Conservation (phyloP, 2,888 invertebrate genomes). For the Bedellia somnulentella region DNA sequence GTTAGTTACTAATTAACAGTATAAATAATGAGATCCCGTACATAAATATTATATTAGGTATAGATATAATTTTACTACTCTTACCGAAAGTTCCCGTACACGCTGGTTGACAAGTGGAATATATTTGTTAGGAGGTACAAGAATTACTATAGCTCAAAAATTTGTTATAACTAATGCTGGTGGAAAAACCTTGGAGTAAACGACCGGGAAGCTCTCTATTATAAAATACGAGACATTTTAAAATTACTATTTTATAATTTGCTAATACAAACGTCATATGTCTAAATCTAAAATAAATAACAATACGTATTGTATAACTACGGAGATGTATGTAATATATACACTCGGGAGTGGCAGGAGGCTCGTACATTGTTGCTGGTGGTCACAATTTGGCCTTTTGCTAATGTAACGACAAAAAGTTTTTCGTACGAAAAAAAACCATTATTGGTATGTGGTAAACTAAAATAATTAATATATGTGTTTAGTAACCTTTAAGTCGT, state of each 20-base stretch:
- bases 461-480: no score
- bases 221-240: conserved; percentile 26
- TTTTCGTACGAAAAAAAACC: no score
- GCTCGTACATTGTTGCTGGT: no score
- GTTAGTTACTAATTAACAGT: conserved; percentile 1
- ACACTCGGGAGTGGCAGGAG: conserved; percentile 49
- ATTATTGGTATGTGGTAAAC: no score
- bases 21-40: conserved; percentile 2
- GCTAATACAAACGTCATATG: conserved; percentile 37
- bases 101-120: conserved; percentile 4
- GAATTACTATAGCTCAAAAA: no score
- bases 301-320: conserved; percentile 49
- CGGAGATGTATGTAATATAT: conserved; percentile 39
- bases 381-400: no score
- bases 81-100: not conserved
- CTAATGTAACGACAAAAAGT: no score
- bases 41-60: not conserved
- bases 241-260: conserved; percentile 28
- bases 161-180: conserved; percentile 2
- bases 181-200: conserved; percentile 19
- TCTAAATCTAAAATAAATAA: conserved; percentile 41
- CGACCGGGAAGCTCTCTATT: conserved; percentile 50
- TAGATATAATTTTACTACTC: not conserved
- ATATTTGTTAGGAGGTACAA: conserved; percentile 1
- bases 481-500: no score